phyloP scores from a whole-genome alignment of 2,888 invertebrate species.

The Himalopsyche japonica region DNA sequence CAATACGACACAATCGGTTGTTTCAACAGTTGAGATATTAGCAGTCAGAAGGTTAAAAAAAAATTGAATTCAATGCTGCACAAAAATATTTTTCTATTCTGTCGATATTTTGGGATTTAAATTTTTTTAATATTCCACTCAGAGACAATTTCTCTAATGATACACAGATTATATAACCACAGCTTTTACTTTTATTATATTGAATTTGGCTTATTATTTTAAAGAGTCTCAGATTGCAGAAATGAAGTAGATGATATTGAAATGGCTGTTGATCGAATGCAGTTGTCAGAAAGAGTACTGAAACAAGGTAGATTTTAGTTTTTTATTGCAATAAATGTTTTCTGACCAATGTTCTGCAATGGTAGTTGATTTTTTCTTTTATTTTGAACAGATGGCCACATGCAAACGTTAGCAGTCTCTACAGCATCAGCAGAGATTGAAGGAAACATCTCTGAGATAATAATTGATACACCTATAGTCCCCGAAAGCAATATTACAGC shows the following conservation, averaged over 20 bases:
- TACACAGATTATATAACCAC: no score
- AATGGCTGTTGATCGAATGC: background rate
- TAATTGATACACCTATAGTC: slow-evolving; percentile 75
- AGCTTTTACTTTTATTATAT: no score
- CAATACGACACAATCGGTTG: no score
- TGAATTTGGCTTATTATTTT: background rate
- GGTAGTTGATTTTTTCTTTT: background rate
- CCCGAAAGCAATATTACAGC: slow-evolving; percentile 72
- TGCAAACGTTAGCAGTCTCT: background rate
- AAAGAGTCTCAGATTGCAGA: slow-evolving; percentile 45
- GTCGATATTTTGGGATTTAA: no score
- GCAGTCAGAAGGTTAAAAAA: no score
- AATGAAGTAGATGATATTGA: slow-evolving; percentile 42
- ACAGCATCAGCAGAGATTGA: slow-evolving; percentile 79
- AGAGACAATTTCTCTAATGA: background rate
- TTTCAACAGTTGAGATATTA: no score
- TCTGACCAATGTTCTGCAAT: background rate
- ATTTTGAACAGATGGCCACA: background rate
- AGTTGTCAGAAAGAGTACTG: background rate
- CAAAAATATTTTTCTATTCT: no score
- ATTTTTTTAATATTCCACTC: background rate
- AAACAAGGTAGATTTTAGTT: background rate
- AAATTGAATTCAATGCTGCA: no score
- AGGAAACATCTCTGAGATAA: slow-evolving; percentile 77
- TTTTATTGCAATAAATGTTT: background rate